phyloP scores from a whole-genome alignment of 2,888 invertebrate species.

The Acanthosoma haemorrhoidale region DNA sequence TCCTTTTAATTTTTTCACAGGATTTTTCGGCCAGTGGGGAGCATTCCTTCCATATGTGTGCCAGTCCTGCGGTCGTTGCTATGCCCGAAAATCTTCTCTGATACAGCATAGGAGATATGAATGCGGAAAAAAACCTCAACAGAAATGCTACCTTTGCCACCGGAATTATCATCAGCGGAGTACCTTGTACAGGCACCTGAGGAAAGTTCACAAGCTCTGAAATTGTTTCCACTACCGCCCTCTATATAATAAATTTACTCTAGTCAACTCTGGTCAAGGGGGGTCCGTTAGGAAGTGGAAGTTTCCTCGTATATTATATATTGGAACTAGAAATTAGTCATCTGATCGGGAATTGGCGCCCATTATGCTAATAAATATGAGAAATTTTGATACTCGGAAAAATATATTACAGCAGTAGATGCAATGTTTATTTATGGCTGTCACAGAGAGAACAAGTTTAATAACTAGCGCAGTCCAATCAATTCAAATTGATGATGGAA shows the following conservation, averaged over 20 bases:
- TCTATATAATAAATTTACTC: background rate
- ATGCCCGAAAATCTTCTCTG: slow-evolving; percentile 19
- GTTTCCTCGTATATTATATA: background rate
- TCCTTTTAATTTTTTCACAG: background rate
- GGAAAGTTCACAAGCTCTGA: slow-evolving; percentile 29
- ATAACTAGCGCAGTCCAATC: background rate
- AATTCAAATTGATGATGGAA: background rate
- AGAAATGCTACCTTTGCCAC: slow-evolving; percentile 41
- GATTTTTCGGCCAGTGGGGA: slow-evolving; percentile 14
- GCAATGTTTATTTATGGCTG: background rate
- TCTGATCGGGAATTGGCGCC: background rate
- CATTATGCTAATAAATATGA: background rate
- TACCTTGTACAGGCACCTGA: slow-evolving; percentile 21
- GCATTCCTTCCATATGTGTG: slow-evolving; percentile 25
- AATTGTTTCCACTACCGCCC: background rate
- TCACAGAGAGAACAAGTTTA: background rate
- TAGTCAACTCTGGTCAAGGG: slow-evolving; percentile 7
- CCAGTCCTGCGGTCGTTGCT: slow-evolving; percentile 24
- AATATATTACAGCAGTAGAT: background rate
- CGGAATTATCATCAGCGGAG: slow-evolving; percentile 32
- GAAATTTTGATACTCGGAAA: background rate
- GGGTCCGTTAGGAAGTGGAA: background rate
- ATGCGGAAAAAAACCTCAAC: slow-evolving; percentile 46
- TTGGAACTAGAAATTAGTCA: slow-evolving; percentile 3
- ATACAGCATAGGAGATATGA: slow-evolving; percentile 27